These are phyloP conservation scores for Muscicapa adusta DNA, from an alignment of 2,113 vertebrate genomes.

Conservation along the genomic window DNA sequence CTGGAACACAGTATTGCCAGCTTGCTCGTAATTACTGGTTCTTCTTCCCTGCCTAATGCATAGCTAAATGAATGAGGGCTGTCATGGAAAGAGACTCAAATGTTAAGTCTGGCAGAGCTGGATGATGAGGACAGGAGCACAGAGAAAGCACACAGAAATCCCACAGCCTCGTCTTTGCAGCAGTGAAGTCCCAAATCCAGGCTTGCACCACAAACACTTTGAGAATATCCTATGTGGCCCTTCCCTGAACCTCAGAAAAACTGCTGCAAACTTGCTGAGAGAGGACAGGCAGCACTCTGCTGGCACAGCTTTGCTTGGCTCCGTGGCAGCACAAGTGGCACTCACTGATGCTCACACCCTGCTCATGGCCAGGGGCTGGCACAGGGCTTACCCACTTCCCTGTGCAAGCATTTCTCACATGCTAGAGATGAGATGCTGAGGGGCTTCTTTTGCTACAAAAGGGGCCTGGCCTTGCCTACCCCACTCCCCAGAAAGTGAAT, in stretches of 20 bases:
- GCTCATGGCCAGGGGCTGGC: accelerated
- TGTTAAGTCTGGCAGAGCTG: neutral
- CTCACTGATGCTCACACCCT: neutral
- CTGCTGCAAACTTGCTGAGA: neutral
- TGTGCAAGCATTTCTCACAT: neutral
- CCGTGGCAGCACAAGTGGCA: accelerated
- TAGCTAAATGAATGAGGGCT: neutral
- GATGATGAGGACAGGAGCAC: neutral
- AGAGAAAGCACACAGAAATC: neutral
- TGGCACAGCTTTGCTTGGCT: neutral
- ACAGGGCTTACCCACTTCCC: neutral
- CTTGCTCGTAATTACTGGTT: neutral
- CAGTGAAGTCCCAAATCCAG: neutral
- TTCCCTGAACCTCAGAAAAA: neutral
- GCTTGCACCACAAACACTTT: neutral
- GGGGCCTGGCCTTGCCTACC: neutral
- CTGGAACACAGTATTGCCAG: neutral
- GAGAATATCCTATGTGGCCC: neutral
- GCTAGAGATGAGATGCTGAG: neutral
- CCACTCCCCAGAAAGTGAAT: accelerated
- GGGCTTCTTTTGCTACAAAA: neutral
- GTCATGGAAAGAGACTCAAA: neutral
- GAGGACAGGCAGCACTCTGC: accelerated
- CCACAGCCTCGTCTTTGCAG: neutral
- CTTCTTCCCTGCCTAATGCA: neutral